Conservation (phyloP, 92 coral and sea anemone species). For the Scolanthus callimorphus region DNA sequence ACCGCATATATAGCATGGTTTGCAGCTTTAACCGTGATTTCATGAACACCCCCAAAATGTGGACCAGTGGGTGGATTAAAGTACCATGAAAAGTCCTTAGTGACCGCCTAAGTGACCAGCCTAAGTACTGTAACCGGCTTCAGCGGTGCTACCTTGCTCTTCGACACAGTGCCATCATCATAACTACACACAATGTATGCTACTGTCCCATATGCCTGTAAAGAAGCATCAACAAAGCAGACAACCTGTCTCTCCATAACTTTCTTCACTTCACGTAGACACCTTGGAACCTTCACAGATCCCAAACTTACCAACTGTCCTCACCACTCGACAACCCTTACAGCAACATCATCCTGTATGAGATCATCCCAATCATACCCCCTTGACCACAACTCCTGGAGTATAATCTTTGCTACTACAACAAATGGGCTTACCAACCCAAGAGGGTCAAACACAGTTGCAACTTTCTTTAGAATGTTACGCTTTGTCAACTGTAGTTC, state of each 20-base stretch:
- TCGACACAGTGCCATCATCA: slow-evolving; percentile 34
- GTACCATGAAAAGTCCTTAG: slow-evolving; percentile 33
- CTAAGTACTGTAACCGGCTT: slow-evolving; percentile 26
- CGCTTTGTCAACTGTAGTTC: slow-evolving; percentile 33
- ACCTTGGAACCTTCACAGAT: slow-evolving; percentile 39
- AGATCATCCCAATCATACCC: slow-evolving; percentile 54
- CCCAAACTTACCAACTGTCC: slow-evolving; percentile 20
- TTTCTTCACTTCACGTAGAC: slow-evolving; percentile 27
- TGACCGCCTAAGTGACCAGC: too few relatives aligned
- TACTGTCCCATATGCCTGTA: slow-evolving; percentile 48
- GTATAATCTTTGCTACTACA: slow-evolving; percentile 45
- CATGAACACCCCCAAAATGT: slow-evolving; percentile 50
- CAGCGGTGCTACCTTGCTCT: slow-evolving; percentile 31
- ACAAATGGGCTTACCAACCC: slow-evolving; percentile 44
- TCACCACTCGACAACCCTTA: slow-evolving; percentile 31
- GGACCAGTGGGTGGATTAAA: slow-evolving; percentile 47
- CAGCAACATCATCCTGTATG: slow-evolving; percentile 36
- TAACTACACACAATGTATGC: slow-evolving; percentile 34
- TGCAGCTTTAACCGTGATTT: slow-evolving; percentile 36
- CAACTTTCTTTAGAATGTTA: slow-evolving; percentile 42
- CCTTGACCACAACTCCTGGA: slow-evolving; percentile 47
- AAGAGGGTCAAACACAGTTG: slow-evolving; percentile 47
- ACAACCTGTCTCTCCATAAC: slow-evolving; percentile 22
- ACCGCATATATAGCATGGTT: slow-evolving; percentile 25
- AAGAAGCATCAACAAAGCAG: slow-evolving; percentile 64